These are phyloP conservation scores for Eretmochelys imbricata DNA, from an alignment of 2,113 vertebrate genomes.

Conservation along the genomic window DNA sequence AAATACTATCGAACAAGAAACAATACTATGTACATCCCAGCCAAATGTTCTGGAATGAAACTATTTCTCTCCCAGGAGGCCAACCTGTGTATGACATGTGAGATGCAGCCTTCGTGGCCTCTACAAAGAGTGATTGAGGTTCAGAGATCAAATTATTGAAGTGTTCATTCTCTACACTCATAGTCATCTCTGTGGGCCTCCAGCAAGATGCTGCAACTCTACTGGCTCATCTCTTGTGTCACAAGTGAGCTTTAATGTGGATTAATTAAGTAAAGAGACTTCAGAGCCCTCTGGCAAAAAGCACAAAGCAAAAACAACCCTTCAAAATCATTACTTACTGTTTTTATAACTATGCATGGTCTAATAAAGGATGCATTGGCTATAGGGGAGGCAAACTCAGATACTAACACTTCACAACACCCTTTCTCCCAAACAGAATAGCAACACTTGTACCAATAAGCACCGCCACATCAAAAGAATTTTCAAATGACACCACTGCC, in stretches of 20 bases:
- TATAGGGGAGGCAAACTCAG: background rate
- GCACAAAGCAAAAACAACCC: background rate
- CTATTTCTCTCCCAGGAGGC: background rate
- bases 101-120: background rate
- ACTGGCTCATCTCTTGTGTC: background rate
- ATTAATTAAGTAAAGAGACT: background rate
- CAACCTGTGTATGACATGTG: background rate
- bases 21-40: background rate
- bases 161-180: accelerated
- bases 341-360: background rate
- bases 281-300: background rate
- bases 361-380: background rate
- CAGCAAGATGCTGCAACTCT: background rate
- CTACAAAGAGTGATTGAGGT: background rate
- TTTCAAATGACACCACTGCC: background rate
- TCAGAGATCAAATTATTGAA: background rate
- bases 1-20: background rate
- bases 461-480: background rate
- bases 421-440: background rate
- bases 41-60: background rate
- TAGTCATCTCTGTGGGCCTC: background rate
- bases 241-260: background rate
- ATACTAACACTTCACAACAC: background rate
- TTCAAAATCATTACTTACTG: background rate
- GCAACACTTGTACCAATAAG: background rate